Percentiles rank a stretch among this genome's conserved stretches.
phyloP scores from a whole-genome alignment of 2,797 vertebrate genomes.

The Rousettus madagascariensis region DNA sequence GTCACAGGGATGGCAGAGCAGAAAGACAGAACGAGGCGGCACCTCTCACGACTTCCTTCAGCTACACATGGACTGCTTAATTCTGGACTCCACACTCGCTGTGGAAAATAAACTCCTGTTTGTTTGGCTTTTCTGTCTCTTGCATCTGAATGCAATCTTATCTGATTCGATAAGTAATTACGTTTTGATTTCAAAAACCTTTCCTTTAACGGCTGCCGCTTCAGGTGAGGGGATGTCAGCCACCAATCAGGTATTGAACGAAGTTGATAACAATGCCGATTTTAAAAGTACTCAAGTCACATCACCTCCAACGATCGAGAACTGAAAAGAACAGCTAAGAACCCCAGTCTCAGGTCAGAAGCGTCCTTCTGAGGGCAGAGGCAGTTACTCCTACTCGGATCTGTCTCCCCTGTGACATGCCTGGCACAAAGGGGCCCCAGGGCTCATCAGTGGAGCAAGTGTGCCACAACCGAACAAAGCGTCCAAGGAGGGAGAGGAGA shows the following conservation, averaged over 20 bases:
- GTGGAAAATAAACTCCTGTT: neutral
- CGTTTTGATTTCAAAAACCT: conserved; percentile 46
- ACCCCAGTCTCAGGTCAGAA: neutral
- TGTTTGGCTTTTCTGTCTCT: neutral
- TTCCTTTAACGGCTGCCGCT: neutral
- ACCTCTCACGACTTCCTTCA: neutral
- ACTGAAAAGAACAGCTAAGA: neutral
- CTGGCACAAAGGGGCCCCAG: fast-evolving
- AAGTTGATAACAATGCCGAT: neutral
- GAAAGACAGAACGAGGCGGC: neutral
- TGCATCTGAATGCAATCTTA: conserved; percentile 38
- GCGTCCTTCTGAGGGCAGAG: neutral
- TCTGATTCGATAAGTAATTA: conserved; percentile 46
- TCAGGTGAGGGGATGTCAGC: neutral
- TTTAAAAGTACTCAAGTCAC: neutral
- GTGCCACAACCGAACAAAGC: fast-evolving
- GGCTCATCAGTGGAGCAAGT: fast-evolving
- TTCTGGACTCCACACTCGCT: neutral
- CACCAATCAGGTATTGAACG: neutral
- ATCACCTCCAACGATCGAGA: neutral
- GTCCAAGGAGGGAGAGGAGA: fast-evolving
- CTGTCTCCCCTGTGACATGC: neutral
- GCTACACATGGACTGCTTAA: neutral
- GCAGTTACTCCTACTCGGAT: fast-evolving
- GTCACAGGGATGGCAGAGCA: fast-evolving